Base-by-base conservation (phyloP, 2,888 invertebrate species). In the Selenia dentaria region DNA sequence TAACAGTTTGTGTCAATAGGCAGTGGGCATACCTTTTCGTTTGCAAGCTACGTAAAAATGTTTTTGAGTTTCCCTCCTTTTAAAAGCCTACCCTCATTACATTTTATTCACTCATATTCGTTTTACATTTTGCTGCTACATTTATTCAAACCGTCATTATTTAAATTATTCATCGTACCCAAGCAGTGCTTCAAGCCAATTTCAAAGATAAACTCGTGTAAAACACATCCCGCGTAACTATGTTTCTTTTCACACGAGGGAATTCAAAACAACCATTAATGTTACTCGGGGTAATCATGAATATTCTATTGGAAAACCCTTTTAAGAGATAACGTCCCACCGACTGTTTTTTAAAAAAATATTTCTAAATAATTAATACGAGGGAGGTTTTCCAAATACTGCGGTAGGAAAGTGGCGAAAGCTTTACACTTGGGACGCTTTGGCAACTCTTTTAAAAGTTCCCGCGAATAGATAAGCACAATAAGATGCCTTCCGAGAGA, bases 181-280 rank as follows among this genome's bases (percentile, higher is more conserved):
- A 54, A 59, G 62, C 52, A 62, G 58, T 62, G 50, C 54, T 59
- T 52, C 47, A 62, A 62, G 57, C 55, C 55, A 59, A 71, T 71
- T 73, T 71, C 66, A 60, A 62, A 70, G 64, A 70, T 65, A 67
- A 66, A 61, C 64, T 62, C 64, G 46, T 61, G 62, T 56, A 70
- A 68, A 65, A 69, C 62, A 68, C 57, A 68, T 61, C 52, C 59
- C 56, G 54, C 54, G 56, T 56, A 70, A 64, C 64, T 62, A 67
- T 66, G 62, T 72, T 74, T 71, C 69, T 76, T 75, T 74, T 71
- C 69, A 78, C 76, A 70, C 72, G 70, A 64, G 78, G 71, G 76
- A 75, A 77, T 80, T 79, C 75, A 76, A 77, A 83, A 78, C 77
- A 79, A 75, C 72, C 79, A 77, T 80, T 81, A 82, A 82, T 77